Base-by-base conservation (phyloP, 2,113 vertebrate species). In the Glaucomys volans region DNA sequence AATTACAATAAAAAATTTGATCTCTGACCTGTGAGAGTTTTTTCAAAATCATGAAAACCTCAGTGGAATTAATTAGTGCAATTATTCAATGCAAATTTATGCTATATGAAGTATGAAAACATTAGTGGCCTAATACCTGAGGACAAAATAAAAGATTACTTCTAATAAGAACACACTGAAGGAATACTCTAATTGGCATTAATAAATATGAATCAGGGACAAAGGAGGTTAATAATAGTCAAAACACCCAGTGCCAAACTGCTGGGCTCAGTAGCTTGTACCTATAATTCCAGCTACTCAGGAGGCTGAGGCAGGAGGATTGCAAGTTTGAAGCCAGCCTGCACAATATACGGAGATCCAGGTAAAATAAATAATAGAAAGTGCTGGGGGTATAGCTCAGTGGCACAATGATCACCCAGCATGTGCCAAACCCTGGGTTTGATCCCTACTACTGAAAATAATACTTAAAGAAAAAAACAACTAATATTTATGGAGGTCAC, bases 221-320 rank as follows among this genome's bases (percentile, higher is more conserved):
- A 37, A 97, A 32, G 77, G n/a, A 82, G 4, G 66, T 57, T 92
- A 84, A 88, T 47, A 89, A 77, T 28, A 93, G 85, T 80, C n/a
- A 75, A 82, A 76, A 54, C 14, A 85, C 14, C 54, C 54, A 57
- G 54, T 57, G 20, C 20, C 54, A 57, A 57, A 57, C 54, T 57
- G 54, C 54, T 57, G 54, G 54, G 54, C 54, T 54, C 54, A 54
- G 54, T 18, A 57, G 54, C 54, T 22, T 57, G 20, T 24, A 57
- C 54, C 54, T 57, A 57, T 35, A 67, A 67, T 35, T 30, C 66
- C 30, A 67, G 66, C 13, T 67, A 67, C 30, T 67, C 16, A 2
- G 66, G 66, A 67, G 32, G 66, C 32, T 35, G 30, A 67, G 32
- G 14, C 14, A 67, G 32, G 32, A 67, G 14, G 32, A 35, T 17